Evolutionary conservation across 2,113 vertebrate genomes (phyloP), one percentile per base, ranked within the genome.

Genomic region (Diphyllodes magnificus): DNA sequence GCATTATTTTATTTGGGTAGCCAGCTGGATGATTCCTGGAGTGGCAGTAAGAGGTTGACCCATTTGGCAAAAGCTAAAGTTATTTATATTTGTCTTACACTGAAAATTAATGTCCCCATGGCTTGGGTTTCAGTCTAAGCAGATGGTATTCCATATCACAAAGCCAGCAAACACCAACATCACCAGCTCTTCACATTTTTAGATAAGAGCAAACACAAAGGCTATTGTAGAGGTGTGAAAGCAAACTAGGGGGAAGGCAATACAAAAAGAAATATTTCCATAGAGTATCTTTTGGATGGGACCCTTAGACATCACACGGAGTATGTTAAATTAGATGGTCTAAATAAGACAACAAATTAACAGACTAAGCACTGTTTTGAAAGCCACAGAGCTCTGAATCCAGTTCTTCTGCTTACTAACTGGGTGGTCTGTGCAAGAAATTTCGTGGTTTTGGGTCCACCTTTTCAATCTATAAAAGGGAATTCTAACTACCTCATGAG

Each of bases 331-430:
- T 65, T 86, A 69, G 77, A 84, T 60, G 72, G 56, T 69, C 64
- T 94, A 82, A 92, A 87, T 90, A 79, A 87, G 92, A 90, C 82
- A 94, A 92, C 17, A 88, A 54, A 75, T 90, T 51, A 95, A 94
- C 90, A 96, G 86, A 82, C 60, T 72, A 64, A 92, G 50, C 37
- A 80, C 78, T 93, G 88, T 94, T 73, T 85, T 72, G 45, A 79
- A 93, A 96, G 70, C 75, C 92, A 92, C 76, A 82, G 49, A 66
- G 53, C 40, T 94, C 70, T 92, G 86, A 95, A 90, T 66, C 54
- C 80, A 68, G 73, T 70, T 89, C 66, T 89, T 87, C 82, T 92
- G 22, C 86, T 89, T 94, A 61, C 84, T 86, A 49, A 91, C 40
- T 92, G 81, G 87, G 88, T 95, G 72, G 73, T 50, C 86, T 82